Conservation (phyloP, 2,797 vertebrate genomes). For the Amniataba percoides region DNA sequence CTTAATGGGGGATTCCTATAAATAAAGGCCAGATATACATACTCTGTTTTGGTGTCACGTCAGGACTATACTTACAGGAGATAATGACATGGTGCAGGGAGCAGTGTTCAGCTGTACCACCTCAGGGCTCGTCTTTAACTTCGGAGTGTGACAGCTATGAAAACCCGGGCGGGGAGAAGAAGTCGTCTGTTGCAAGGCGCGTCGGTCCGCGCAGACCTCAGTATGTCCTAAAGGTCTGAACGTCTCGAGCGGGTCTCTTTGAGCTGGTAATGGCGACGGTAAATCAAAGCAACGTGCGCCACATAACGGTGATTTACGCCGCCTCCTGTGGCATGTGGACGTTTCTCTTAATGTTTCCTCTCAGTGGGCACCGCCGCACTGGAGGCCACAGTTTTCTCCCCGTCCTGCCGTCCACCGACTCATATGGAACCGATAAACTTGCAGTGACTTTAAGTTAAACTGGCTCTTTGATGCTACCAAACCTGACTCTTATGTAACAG, state of each 20-base stretch:
- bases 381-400: slow-evolving; percentile 59
- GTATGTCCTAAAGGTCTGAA: slow-evolving; percentile 63
- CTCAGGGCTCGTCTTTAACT: slow-evolving; percentile 68
- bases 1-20: slow-evolving; percentile 79
- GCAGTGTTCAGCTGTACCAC: slow-evolving; percentile 68
- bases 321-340: slow-evolving; percentile 64
- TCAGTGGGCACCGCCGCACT: slow-evolving; percentile 59
- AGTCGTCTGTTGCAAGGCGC: slow-evolving; percentile 34
- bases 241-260: slow-evolving; percentile 66
- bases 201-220: slow-evolving; percentile 41
- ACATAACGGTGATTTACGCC: slow-evolving; percentile 73
- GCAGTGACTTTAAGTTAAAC: slow-evolving; percentile 31
- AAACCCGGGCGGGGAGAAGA: slow-evolving; percentile 37
- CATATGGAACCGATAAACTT: slow-evolving; percentile 72
- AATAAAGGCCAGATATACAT: slow-evolving; percentile 77
- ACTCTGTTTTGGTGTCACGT: slow-evolving; percentile 78
- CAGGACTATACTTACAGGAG: slow-evolving; percentile 80
- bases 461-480: slow-evolving; percentile 42
- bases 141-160: slow-evolving; percentile 65
- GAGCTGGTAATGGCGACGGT: slow-evolving; percentile 71
- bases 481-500: slow-evolving; percentile 21
- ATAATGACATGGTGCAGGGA: slow-evolving; percentile 78
- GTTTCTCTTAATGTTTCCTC: slow-evolving; percentile 73
- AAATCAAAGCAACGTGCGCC: slow-evolving; percentile 74
- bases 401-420: slow-evolving; percentile 36